Evolutionary conservation across 1,140 invertebrate species (phyloP), one percentile per base, ranked within the genome.

Genomic region (Campoletis sonorensis): DNA sequence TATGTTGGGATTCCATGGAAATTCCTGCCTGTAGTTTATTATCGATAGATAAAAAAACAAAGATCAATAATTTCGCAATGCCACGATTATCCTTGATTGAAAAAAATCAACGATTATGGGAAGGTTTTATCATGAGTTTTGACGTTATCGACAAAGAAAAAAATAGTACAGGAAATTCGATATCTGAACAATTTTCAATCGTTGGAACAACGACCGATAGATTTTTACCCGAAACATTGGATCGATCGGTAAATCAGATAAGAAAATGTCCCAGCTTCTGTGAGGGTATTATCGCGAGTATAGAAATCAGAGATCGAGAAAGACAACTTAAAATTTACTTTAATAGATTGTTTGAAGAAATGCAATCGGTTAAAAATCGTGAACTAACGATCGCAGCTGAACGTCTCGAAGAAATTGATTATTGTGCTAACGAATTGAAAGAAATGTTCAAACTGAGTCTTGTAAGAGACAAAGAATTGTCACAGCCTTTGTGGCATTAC

Each of bases 311-410:
- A 67, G 79, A 80, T 3, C 80, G 82, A 18, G 87, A 88, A 45
- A 67, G 81, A 64, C 82, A 84, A 67, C 80, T 85, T 5, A 89
- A 88, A 40, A 84, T 88, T 21, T 85, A 90, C 76, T 93, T 93
- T 79, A 93, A 93, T 78, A 85, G 92, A 80, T 81, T 87, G 18
- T 93, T 93, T 79, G 88, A 93, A 18, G 84, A 91, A 75, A 92
- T 91, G 11, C 92, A 89, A 72, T 21, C 13, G 1, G 16, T 77
- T 11, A 90, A 90, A 67, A 54, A 79, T n/a, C 64, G 23, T 4
- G 82, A 89, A 82, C 81, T 91, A 30, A 68, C 81, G 26, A 40
- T 72, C n/a, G 81, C 87, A 1, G 83, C 54, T 4, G 51, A 88
- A 7, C 83, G 81, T 0, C 87, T 88, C 15, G 61, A 83, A 1